These are phyloP conservation scores for Ylistrum balloti DNA, from an alignment of 1,140 invertebrate species.

Conservation along the genomic window DNA sequence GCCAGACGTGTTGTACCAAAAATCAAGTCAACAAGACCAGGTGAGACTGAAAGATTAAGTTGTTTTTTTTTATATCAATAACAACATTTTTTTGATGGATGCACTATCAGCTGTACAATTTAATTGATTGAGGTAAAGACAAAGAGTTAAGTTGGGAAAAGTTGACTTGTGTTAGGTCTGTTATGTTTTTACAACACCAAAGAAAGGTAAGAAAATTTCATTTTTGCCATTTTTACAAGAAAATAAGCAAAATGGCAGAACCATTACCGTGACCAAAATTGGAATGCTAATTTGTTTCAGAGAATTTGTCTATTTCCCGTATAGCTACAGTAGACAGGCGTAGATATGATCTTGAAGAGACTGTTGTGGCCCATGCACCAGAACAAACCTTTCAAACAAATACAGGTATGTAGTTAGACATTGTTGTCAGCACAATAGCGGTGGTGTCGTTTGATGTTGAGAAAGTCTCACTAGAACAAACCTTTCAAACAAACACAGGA, in stretches of 20 bases:
- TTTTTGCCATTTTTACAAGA: not conserved
- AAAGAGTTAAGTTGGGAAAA: too few species aligned
- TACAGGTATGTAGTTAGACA: not conserved
- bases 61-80: too few species aligned
- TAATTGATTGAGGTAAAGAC: too few species aligned
- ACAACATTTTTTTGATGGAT: too few species aligned
- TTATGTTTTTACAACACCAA: too few species aligned
- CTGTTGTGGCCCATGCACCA: not conserved
- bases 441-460: too few species aligned
- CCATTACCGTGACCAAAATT: not conserved
- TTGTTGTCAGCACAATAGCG: too few species aligned
- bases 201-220: too few species aligned
- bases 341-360: not conserved
- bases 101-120: too few species aligned
- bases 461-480: not conserved
- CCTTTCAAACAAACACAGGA: not conserved
- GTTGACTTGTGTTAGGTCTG: too few species aligned
- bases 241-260: not conserved
- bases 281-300: conserved; percentile 51
- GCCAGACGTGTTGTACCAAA: conserved; percentile 66
- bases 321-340: conserved; percentile 50
- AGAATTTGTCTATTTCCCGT: conserved; percentile 63
- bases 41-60: conserved; percentile 61
- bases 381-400: not conserved
- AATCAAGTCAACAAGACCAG: conserved; percentile 73